phyloP scores from a whole-genome alignment of 2,797 vertebrate genomes.

The Hephaestus fuliginosus region DNA sequence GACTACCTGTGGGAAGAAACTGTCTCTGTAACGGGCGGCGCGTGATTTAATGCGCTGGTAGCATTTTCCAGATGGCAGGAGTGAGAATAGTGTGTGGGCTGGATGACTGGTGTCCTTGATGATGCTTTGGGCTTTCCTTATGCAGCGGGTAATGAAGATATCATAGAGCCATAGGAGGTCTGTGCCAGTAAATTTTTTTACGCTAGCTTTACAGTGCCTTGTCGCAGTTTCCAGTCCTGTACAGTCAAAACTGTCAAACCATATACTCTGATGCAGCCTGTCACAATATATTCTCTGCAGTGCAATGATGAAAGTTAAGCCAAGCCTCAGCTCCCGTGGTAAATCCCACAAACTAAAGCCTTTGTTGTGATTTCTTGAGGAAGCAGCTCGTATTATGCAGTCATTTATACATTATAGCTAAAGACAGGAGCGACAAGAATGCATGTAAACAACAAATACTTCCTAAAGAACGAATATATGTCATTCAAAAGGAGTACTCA shows the following conservation, averaged over 20 bases:
- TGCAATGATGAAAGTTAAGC: constrained; percentile 45
- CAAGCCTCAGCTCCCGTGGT: constrained; percentile 25
- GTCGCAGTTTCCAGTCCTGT: constrained; percentile 42
- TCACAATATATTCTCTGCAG: constrained; percentile 40
- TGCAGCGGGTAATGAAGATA: constrained; percentile 74
- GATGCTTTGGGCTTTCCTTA: constrained; percentile 73
- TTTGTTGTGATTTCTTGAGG: constrained; percentile 54
- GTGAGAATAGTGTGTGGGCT: constrained; percentile 72
- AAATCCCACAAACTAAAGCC: constrained; percentile 29
- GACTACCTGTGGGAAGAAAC: constrained; percentile 73
- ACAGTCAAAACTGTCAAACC: constrained; percentile 47
- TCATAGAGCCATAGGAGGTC: constrained; percentile 51
- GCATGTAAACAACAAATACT: not conserved
- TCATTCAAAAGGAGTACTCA: not conserved
- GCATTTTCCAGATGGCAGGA: constrained; percentile 75
- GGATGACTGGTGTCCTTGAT: constrained; percentile 77
- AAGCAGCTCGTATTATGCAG: constrained; percentile 31
- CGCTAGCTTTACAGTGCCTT: constrained; percentile 49
- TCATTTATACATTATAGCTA: constrained; percentile 13
- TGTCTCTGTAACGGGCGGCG: constrained; percentile 62
- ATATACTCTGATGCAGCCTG: constrained; percentile 39
- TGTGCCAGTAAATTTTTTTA: constrained; percentile 62
- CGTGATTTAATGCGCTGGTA: constrained; percentile 74
- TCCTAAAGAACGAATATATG: not conserved
- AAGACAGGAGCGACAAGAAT: not conserved